Evolutionary conservation across 1,140 invertebrate genomes (phyloP).

Genomic region (Brachionus angularis): DNA sequence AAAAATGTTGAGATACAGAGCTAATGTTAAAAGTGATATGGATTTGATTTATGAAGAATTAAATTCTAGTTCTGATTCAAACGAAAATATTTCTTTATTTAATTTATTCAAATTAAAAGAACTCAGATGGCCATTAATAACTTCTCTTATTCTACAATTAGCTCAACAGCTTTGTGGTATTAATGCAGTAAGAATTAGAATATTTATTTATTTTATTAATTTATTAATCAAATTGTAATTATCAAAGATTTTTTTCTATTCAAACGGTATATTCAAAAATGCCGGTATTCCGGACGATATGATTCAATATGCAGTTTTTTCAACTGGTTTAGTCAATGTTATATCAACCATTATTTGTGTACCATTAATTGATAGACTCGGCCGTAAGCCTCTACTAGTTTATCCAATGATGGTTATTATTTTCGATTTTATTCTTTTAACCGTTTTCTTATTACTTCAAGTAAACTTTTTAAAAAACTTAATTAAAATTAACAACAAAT

Average conservation of each 20-base stretch:
- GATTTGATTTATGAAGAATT: constrained; percentile 9
- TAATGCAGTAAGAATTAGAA: constrained; percentile 62
- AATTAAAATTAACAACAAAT: background rate
- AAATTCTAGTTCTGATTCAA: background rate
- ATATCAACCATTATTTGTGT: constrained; percentile 67
- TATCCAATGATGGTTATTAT: constrained; percentile 20
- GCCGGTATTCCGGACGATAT: constrained; percentile 63
- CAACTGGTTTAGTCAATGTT: constrained; percentile 69
- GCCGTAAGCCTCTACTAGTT: constrained; percentile 46
- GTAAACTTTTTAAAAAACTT: background rate
- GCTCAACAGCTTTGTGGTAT: constrained; percentile 76
- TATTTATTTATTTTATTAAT: background rate
- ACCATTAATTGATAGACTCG: constrained; percentile 46
- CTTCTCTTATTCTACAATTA: constrained; percentile 10
- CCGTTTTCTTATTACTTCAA: background rate
- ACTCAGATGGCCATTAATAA: constrained; percentile 32
- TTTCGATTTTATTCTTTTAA: constrained; percentile 24
- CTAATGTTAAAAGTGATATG: constrained; percentile 10
- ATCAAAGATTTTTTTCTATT: constrained; percentile 74
- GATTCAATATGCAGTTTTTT: constrained; percentile 69
- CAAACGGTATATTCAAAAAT: constrained; percentile 66
- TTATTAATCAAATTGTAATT: background rate
- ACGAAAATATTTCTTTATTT: background rate
- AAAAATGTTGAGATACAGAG: background rate
- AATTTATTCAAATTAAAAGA: background rate